Conservation (phyloP, 1,140 invertebrate species). For the Hyles euphorbiae region DNA sequence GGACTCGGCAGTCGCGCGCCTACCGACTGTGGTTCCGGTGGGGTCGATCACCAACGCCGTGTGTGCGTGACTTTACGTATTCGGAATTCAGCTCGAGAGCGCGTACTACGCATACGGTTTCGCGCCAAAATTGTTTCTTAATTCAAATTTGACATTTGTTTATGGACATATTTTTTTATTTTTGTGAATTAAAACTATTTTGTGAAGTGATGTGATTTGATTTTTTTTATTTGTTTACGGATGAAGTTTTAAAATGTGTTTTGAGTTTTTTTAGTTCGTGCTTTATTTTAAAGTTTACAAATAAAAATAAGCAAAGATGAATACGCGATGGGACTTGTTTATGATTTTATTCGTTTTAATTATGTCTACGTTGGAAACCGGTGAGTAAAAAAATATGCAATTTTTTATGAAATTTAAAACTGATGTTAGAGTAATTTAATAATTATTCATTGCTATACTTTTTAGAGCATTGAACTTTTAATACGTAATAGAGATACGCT, state of each 20-base stretch:
- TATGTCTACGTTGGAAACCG: too few species aligned
- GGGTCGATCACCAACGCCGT: slow-evolving; percentile 67
- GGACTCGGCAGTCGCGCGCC: slow-evolving; percentile 61
- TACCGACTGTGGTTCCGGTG: slow-evolving; percentile 71
- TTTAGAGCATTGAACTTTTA: too few species aligned
- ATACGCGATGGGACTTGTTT: too few species aligned
- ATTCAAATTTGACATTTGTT: slow-evolving; percentile 13
- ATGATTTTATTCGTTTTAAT: too few species aligned
- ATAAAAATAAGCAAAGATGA: too few species aligned
- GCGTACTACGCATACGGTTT: slow-evolving; percentile 31
- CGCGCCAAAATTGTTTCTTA: slow-evolving; percentile 29
- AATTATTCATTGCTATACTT: too few species aligned
- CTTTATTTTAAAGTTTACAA: too few species aligned
- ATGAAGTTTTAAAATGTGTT: slow-evolving; percentile 4
- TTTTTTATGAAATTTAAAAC: too few species aligned
- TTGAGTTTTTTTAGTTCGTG: not conserved
- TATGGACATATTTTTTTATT: slow-evolving; percentile 10
- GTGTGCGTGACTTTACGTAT: slow-evolving; percentile 56
- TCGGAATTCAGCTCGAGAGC: slow-evolving; percentile 42
- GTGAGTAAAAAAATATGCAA: too few species aligned
- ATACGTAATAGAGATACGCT: too few species aligned
- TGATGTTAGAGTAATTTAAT: too few species aligned
- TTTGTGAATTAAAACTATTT: not conserved
- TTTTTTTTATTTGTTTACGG: not conserved
- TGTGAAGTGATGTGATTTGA: slow-evolving; percentile 2